Conservation (phyloP, 2,113 vertebrate species). For the Rallus limicola region DNA sequence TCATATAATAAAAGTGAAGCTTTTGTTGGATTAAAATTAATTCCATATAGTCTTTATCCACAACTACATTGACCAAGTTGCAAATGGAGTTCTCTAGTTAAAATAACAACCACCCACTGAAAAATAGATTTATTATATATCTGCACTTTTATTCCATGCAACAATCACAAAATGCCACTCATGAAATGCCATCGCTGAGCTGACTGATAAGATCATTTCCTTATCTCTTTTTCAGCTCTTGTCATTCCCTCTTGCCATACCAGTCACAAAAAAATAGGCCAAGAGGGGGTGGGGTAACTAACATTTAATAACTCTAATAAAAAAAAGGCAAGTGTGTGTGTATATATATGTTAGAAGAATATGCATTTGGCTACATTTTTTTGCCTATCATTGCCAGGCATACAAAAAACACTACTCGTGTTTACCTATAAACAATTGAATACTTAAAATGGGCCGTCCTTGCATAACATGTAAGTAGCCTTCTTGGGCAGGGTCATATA, state of each 20-base stretch:
- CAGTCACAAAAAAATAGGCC: slow-evolving; percentile 12
- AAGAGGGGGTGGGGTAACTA: not conserved
- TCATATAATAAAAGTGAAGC: not conserved
- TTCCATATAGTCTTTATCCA: not conserved
- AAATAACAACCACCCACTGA: not conserved
- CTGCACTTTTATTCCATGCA: not conserved
- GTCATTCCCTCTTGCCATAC: not conserved
- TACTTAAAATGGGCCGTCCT: not conserved
- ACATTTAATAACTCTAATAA: not conserved
- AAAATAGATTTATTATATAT: not conserved
- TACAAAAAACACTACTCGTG: not conserved
- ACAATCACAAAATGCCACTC: slow-evolving; percentile 1
- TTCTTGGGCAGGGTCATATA: not conserved
- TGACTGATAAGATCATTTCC: slow-evolving; percentile 31
- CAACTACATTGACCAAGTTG: not conserved
- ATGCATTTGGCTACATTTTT: not conserved
- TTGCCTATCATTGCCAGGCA: not conserved
- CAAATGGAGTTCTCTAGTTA: not conserved
- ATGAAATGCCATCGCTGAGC: slow-evolving; percentile 23
- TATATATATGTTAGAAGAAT: not conserved
- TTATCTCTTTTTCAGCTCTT: slow-evolving; percentile 38
- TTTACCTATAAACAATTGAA: not conserved
- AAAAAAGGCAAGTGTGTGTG: not conserved
- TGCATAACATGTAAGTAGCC: not conserved
- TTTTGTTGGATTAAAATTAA: not conserved